A percentile compares a stretch with the other conserved stretches of the same genome.
These are phyloP conservation scores for Ecliptopera silaceata DNA, from an alignment of 2,888 invertebrate species.

Conservation along the genomic window DNA sequence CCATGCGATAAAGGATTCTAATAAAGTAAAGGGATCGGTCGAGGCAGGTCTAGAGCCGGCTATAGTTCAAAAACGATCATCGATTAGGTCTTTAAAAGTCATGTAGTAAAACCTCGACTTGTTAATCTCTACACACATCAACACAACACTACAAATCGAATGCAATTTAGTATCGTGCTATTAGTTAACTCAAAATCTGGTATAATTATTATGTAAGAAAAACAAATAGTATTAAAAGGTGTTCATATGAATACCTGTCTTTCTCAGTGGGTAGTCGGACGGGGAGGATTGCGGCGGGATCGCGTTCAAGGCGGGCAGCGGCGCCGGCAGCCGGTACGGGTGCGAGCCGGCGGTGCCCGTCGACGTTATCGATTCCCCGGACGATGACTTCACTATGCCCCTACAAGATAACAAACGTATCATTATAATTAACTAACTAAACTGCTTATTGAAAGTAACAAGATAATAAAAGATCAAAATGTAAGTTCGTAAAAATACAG, in stretches of 20 bases:
- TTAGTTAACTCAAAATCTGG: background rate
- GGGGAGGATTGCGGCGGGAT: conserved; percentile 64
- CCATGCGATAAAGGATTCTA: too few relatives aligned
- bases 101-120: background rate
- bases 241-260: conserved; percentile 89
- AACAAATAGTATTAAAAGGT: background rate
- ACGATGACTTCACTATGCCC: conserved; percentile 86
- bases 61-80: background rate
- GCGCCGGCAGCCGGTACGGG: conserved; percentile 87
- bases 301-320: conserved; percentile 72
- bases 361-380: conserved; percentile 85
- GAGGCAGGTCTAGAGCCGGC: background rate
- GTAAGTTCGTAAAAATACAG: background rate
- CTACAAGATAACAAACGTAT: conserved; percentile 49
- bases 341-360: conserved; percentile 83
- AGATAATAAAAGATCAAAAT: background rate
- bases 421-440: background rate
- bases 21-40: too few relatives aligned
- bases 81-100: background rate
- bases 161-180: conserved; percentile 5
- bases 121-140: conserved; percentile 13
- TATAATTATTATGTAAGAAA: background rate
- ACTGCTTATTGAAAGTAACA: too few relatives aligned
- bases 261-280: conserved; percentile 94
- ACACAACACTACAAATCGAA: conserved; percentile 6